Conservation (phyloP, 2,888 invertebrate genomes). For the Chrysopilus asiliformis region DNA sequence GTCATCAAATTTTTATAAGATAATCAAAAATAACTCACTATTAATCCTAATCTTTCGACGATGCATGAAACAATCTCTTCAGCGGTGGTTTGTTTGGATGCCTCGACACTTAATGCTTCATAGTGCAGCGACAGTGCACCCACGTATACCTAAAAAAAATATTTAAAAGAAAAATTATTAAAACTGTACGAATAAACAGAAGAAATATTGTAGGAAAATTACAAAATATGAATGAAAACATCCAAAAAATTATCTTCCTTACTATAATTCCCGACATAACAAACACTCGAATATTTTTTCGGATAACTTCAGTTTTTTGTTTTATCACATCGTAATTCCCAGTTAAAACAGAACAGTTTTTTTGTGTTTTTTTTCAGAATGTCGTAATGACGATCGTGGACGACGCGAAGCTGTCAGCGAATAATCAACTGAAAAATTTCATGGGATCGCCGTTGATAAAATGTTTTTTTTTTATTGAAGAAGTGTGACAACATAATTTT, state of each 20-base stretch:
- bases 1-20: background rate
- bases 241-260: no score
- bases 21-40: conserved; percentile 36
- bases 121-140: conserved; percentile 77
- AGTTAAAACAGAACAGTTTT: no score
- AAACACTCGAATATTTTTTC: background rate
- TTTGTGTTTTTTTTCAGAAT: no score
- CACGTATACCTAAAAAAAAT: conserved; percentile 60
- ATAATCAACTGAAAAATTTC: no score
- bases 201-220: conserved; percentile 1
- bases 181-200: background rate
- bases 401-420: no score
- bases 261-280: background rate
- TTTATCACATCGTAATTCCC: no score
- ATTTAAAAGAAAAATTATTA: background rate
- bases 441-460: no score
- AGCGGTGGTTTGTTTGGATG: conserved; percentile 81
- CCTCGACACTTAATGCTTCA: conserved; percentile 81
- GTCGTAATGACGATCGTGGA: no score
- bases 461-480: no score
- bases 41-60: conserved; percentile 54
- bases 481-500: no score
- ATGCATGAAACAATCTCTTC: conserved; percentile 86
- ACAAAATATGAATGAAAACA: no score
- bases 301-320: no score